Evolutionary conservation across 2,888 invertebrate genomes (phyloP).

Genomic region (Dynastes grantii): DNA sequence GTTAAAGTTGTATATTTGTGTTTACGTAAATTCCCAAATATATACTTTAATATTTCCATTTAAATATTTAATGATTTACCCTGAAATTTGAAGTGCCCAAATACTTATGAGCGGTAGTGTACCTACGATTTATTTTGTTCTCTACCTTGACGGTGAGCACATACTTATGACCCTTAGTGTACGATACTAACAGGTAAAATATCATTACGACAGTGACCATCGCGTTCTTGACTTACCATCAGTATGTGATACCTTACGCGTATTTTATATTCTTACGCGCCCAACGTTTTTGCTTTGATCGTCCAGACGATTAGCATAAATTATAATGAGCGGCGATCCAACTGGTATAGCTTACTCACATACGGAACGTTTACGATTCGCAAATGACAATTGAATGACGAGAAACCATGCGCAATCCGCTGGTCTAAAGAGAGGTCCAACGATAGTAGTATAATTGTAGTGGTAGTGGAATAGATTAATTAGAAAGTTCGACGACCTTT

Average conservation of each 20-base stretch:
- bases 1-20: too few species aligned
- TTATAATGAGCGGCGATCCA: constrained; percentile 4
- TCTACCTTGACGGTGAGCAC: background rate
- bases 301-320: constrained; percentile 21
- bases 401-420: background rate
- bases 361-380: background rate
- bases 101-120: too few species aligned
- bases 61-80: too few species aligned
- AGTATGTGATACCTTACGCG: background rate
- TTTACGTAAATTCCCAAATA: too few species aligned
- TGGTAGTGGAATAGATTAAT: constrained; percentile 7
- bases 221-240: constrained; percentile 1
- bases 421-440: too few species aligned
- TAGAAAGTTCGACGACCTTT: constrained; percentile 25
- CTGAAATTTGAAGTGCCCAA: too few species aligned
- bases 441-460: background rate
- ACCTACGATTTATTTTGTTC: too few species aligned
- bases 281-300: background rate
- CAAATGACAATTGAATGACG: constrained; percentile 11
- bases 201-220: background rate
- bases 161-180: background rate
- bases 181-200: background rate
- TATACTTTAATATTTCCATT: too few species aligned
- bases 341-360: background rate
- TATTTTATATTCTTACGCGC: constrained; percentile 1